Evolutionary conservation across 2,888 invertebrate species (phyloP), one percentile per base, ranked within the genome.

Genomic region (Spodoptera picta): DNA sequence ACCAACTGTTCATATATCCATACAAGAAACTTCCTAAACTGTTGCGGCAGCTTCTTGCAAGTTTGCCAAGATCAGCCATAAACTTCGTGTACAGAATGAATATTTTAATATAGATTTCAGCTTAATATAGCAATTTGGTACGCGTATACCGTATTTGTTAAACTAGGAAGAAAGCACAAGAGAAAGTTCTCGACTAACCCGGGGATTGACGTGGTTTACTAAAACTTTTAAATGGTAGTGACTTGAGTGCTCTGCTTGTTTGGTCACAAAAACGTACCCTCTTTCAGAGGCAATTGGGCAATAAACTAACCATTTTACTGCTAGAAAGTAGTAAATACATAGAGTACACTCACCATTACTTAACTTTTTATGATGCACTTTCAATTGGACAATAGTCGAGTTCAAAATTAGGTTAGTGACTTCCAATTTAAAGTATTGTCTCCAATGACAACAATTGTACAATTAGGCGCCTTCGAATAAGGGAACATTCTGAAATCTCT

Each of bases 61-160:
- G 70, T 79, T 75, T 27, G 51, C 49, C 56, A 56, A 73, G 67
- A 75, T 77, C 77, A 74, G 56, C 51, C 61, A 66, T 51, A 61
- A 82, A 77, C 71, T 81, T 78, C 49, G 48, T 67, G 61, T 56
- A 60, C 62, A 64, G 46, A 65, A 72, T 75, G 60, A 77, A 77
- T 77, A 74, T 77, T 81, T 72, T 53, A 79, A 58, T 69, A 75
- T 47, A 66, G 60, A 63, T 62, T 41, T 60, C 58, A 58, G 65
- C 65, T 60, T 73, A 79, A 67, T 44, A 52, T 45, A 56, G 62
- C 66, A 63, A 67, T 64, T 69, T 66, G 65, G 42, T 66, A 62
- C 43, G 24, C 43, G 14, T 41, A n/a, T 54, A 41, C 27, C 54
- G 27, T 49, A 43, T 43, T 60, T 58, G 44, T 44, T 49, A 9